Conservation (phyloP, 2,888 invertebrate genomes). For the Drepana falcataria region DNA sequence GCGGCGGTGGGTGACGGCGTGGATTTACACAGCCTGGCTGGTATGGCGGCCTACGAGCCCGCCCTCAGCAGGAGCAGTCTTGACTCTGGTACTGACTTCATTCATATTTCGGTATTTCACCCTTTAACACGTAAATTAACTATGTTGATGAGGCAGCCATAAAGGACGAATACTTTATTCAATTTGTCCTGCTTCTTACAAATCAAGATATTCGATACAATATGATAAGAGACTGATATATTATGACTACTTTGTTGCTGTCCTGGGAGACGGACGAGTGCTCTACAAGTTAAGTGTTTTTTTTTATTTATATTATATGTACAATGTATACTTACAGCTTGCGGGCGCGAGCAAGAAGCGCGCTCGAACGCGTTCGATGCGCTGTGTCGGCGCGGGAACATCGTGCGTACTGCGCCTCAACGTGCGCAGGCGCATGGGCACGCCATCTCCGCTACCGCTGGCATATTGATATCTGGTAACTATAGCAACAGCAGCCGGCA, state of each 20-base stretch:
- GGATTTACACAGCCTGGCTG: conserved; percentile 80
- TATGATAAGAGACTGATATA: no score
- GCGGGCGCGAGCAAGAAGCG: conserved; percentile 40
- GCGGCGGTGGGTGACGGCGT: conserved; percentile 90
- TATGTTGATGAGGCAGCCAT: no score
- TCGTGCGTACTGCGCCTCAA: conserved; percentile 46
- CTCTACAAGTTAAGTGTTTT: background rate
- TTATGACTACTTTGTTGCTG: no score
- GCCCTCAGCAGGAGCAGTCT: conserved; percentile 62
- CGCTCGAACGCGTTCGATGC: conserved; percentile 59
- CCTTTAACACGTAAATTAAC: no score
- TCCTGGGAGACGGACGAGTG: no score
- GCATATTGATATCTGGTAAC: conserved; percentile 74
- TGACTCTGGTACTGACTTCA: conserved; percentile 51
- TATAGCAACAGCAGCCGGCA: background rate
- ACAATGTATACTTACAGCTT: conserved; percentile 13
- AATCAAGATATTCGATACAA: no score
- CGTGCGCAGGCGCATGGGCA: conserved; percentile 42
- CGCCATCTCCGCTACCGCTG: conserved; percentile 62
- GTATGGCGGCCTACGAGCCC: conserved; percentile 53
- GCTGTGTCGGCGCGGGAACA: conserved; percentile 61
- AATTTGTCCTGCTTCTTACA: no score
- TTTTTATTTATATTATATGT: background rate
- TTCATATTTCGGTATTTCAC: no score
- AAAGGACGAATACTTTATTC: no score